phyloP scores from a whole-genome alignment of 2,888 invertebrate species.

The Thalpophila matura region DNA sequence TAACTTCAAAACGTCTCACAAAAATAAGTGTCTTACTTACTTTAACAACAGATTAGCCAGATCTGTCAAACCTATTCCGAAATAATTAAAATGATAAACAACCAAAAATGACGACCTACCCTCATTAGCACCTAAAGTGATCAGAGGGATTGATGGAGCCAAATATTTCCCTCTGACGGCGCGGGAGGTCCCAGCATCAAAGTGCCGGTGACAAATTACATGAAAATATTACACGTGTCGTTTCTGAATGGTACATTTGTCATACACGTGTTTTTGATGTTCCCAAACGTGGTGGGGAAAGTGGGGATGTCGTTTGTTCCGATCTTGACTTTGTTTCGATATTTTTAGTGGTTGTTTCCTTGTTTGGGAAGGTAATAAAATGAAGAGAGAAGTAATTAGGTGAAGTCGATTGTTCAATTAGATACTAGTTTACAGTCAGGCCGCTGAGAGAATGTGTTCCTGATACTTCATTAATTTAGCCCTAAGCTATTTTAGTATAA shows the following conservation, averaged over 20 bases:
- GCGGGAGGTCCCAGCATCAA: conserved; percentile 62
- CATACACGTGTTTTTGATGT: conserved; percentile 51
- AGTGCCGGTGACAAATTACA: conserved; percentile 65
- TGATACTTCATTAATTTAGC: too few species aligned
- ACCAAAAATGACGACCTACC: conserved; percentile 18
- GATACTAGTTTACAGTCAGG: too few species aligned
- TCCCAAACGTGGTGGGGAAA: conserved; percentile 16
- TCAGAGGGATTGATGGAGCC: conserved; percentile 49
- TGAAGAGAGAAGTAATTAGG: not conserved
- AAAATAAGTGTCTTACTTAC: not conserved
- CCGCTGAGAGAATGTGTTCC: too few species aligned
- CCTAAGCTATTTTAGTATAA: too few species aligned
- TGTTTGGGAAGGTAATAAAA: not conserved
- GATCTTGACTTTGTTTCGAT: conserved; percentile 15
- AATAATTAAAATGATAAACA: conserved; percentile 56
- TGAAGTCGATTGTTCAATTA: too few species aligned
- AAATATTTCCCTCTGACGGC: conserved; percentile 47
- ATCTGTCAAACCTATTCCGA: conserved; percentile 30
- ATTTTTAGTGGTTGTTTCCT: conserved; percentile 18
- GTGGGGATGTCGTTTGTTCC: conserved; percentile 15
- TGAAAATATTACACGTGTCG: conserved; percentile 66
- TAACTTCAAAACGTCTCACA: conserved; percentile 20
- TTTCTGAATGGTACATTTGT: conserved; percentile 43
- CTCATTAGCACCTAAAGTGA: conserved; percentile 53
- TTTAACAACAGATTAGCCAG: conserved; percentile 34